phyloP scores from a whole-genome alignment of 2,797 vertebrate genomes.

The Cryptoblepharus egeriae region DNA sequence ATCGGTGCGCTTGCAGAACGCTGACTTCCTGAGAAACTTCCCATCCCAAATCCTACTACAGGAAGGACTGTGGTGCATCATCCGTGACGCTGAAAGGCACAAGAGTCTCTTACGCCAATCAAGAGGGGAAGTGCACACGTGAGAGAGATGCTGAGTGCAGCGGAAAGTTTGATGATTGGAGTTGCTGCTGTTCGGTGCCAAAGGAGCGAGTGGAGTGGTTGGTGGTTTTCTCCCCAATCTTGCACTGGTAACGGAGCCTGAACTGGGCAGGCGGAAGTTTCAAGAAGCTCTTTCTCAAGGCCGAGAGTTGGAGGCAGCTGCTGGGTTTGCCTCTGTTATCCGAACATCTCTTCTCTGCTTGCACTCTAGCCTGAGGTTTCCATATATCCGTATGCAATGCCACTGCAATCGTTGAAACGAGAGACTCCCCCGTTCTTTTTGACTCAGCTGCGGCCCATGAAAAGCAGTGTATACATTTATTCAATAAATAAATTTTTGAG shows the following conservation, averaged over 20 bases:
- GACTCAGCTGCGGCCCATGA: no score
- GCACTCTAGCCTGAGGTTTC: background rate
- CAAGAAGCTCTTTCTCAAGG: no score
- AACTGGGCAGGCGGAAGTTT: background rate
- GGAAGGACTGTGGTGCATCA: background rate
- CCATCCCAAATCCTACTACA: no score
- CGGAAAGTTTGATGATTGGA: conserved; percentile 8
- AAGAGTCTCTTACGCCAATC: background rate
- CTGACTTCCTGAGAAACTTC: no score
- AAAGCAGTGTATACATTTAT: no score
- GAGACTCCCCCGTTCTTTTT: no score
- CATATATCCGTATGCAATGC: no score
- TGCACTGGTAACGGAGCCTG: no score
- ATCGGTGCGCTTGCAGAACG: no score
- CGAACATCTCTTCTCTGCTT: background rate
- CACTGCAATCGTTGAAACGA: background rate
- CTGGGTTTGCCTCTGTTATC: background rate
- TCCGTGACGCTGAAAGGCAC: background rate
- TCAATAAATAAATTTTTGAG: no score
- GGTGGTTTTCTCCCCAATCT: background rate
- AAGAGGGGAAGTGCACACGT: no score
- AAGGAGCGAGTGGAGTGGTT: background rate
- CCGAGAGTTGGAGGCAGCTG: no score
- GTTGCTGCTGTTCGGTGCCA: background rate
- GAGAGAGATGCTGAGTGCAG: background rate